Base-by-base conservation (phyloP, 2,888 invertebrate genomes). In the Teinopalpus imperialis region DNA sequence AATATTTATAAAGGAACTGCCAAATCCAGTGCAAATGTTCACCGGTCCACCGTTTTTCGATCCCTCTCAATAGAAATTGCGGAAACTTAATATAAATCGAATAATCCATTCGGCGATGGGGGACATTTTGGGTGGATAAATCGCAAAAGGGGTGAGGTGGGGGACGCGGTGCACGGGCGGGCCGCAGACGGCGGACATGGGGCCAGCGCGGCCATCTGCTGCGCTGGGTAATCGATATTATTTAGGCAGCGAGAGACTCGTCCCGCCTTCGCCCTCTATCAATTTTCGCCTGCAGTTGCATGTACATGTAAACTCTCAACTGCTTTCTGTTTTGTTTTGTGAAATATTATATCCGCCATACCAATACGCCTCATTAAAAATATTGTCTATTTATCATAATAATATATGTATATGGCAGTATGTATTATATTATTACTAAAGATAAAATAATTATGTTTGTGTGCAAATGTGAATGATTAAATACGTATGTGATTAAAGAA, bases 81-180 rank as follows among this genome's bases (percentile, higher is more conserved):
- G 86, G 82, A 87, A 87, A 88, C 83, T 80, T 81, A 86, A 86
- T 87, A 86, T 85, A 87, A 87, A 86, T 83, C 81, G 83, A 75
- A 86, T 87, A 85, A 87, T 81, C 78, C 74, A 79, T 75, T 81
- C 69, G 74, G 67, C 71, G 74, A 74, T 71, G 73, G 81, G 87
- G 85, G 80, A 76, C 69, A 73, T 80, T 85, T 81, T 67, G 79
- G 77, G 75, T 69, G 81, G 78, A 85, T 83, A 81, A 82, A 83
- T 85, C 81, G 85, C 75, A 78, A 83, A 85, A 76, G 81, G 85
- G 87, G 82, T 72, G 81, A 74, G 69, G 75, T 56, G 74, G 56
- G 72, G 70, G 49, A 40, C 20, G 48, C 60, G 61, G 69, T 60
- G 70, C 67, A 60, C 65, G 76, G 72, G 74, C 65, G 68, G 69